A percentile compares a stretch with the other conserved stretches of the same genome.
Evolutionary conservation across 2,888 invertebrate genomes (phyloP).

Genomic region (Uloborus plumipes): DNA sequence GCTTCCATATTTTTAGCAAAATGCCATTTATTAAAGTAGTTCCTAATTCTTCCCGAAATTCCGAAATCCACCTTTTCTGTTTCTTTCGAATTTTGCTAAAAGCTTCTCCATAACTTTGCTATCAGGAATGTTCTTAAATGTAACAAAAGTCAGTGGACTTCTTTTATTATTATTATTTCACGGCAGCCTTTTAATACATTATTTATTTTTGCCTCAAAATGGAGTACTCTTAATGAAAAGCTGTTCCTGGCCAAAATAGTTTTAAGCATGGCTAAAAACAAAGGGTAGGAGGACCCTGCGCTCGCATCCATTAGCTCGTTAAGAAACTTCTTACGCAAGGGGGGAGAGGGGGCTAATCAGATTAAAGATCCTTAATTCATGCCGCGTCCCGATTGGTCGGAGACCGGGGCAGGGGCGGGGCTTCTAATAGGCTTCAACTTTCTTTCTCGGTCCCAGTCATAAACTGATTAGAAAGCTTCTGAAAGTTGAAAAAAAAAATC

Average conservation of each 20-base stretch:
- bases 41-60: conserved; percentile 39
- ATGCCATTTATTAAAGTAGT: conserved; percentile 42
- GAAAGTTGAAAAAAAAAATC: conserved; percentile 14
- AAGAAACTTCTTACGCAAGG: not conserved
- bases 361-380: conserved; percentile 64
- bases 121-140: conserved; percentile 29
- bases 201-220: conserved; percentile 46
- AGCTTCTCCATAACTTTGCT: conserved; percentile 50
- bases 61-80: not conserved
- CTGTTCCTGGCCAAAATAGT: conserved; percentile 25
- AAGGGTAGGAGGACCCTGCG: conserved; percentile 56
- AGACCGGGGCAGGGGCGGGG: conserved; percentile 37
- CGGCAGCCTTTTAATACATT: conserved; percentile 25
- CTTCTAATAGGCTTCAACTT: conserved; percentile 63
- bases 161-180: conserved; percentile 25
- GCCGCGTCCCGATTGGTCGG: conserved; percentile 41
- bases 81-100: conserved; percentile 37
- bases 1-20: not conserved
- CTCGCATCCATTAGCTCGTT: conserved; percentile 60
- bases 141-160: conserved; percentile 47
- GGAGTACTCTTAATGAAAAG: conserved; percentile 55
- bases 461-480: conserved; percentile 62
- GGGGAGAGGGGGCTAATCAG: conserved; percentile 53
- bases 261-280: conserved; percentile 33
- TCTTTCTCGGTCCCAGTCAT: conserved; percentile 45